A percentile compares a stretch with the other conserved stretches of the same genome.
Conservation (phyloP, 2,888 invertebrate genomes). For the Exephanes ischioxanthus region DNA sequence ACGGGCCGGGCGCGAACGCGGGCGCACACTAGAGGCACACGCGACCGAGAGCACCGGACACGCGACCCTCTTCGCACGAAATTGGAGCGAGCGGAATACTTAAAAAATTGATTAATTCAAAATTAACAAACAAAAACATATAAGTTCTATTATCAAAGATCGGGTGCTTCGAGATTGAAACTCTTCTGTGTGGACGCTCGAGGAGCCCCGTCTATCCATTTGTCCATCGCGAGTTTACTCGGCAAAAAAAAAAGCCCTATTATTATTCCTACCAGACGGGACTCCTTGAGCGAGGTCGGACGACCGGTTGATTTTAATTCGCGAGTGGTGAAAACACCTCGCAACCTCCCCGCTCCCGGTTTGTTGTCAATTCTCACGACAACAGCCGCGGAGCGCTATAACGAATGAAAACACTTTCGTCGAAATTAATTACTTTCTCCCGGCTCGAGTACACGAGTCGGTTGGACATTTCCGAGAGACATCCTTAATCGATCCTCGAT, state of each 20-base stretch:
- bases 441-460: not conserved
- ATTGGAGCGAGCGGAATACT: constrained; percentile 35
- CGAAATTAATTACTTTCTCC: constrained; percentile 58
- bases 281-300: not conserved
- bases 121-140: too few relatives aligned
- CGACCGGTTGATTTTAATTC: constrained; percentile 32
- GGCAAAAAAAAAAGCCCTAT: not conserved
- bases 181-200: not conserved
- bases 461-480: constrained; percentile 41
- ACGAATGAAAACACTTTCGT: constrained; percentile 8
- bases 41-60: constrained; percentile 64
- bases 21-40: constrained; percentile 31
- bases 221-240: not conserved
- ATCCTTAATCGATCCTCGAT: constrained; percentile 64
- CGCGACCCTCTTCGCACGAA: constrained; percentile 64
- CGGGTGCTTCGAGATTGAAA: not conserved
- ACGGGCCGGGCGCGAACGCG: constrained; percentile 4
- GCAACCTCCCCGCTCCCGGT: not conserved
- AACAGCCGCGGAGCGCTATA: not conserved
- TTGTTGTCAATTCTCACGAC: not conserved
- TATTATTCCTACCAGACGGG: not conserved
- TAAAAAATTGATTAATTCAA: not conserved
- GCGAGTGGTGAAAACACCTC: constrained; percentile 13
- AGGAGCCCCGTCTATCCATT: not conserved
- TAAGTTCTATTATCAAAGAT: not conserved